Evolutionary conservation across 2,888 invertebrate genomes (phyloP).

Genomic region (Drosophila multiciliata): DNA sequence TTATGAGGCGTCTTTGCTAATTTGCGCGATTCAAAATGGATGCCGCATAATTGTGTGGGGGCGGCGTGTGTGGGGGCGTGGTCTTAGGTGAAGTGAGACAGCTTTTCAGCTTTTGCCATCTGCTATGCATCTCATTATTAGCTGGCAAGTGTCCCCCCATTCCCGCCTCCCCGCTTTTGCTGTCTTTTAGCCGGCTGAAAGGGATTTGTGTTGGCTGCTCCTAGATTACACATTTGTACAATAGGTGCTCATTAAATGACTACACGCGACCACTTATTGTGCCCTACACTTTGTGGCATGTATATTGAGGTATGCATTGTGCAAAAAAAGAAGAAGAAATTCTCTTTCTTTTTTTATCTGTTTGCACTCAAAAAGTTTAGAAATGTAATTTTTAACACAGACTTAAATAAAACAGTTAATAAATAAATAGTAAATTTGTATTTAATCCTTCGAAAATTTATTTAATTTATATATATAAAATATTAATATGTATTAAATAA

Average conservation of each 20-base stretch:
- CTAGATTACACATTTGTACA: slow-evolving; percentile 29
- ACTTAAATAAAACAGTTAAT: neutral
- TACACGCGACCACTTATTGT: slow-evolving; percentile 17
- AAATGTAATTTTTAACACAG: neutral
- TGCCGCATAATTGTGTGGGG: slow-evolving; percentile 31
- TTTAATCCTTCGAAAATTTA: no score
- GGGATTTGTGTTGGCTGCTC: slow-evolving; percentile 26
- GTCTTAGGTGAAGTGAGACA: slow-evolving; percentile 13
- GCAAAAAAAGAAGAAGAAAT: neutral
- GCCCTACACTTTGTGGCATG: slow-evolving; percentile 10
- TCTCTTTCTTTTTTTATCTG: neutral
- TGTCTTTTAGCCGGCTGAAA: neutral
- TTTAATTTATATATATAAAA: no score
- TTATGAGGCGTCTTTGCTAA: slow-evolving; percentile 53
- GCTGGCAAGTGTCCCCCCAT: neutral
- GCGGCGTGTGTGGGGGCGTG: neutral
- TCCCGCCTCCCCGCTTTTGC: no score
- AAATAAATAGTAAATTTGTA: no score
- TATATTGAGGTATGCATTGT: neutral
- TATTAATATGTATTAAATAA: no score
- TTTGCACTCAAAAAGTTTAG: neutral
- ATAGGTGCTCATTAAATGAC: slow-evolving; percentile 53
- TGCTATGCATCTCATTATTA: slow-evolving; percentile 40
- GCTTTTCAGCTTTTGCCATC: slow-evolving; percentile 23
- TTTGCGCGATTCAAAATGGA: slow-evolving; percentile 66